Evolutionary conservation across 2,797 vertebrate genomes (phyloP), one percentile per base, ranked within the genome.

Genomic region (Chloroceryle inda): DNA sequence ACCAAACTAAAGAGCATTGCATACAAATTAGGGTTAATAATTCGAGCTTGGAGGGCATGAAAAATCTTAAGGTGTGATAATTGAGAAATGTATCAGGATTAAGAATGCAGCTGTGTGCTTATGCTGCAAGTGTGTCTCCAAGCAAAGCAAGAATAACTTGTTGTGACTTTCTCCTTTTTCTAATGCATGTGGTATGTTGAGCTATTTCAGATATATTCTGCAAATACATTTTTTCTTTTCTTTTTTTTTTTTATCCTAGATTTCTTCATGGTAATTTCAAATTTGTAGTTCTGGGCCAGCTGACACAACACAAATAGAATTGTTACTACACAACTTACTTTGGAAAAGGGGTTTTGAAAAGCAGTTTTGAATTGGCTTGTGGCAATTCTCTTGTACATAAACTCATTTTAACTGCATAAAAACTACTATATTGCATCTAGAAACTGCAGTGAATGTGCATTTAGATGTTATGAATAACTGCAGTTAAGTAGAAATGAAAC

Each of bases 391-490:
- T 96, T 94, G 95, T 95, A 97, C 86, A 89, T 96, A 97, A 97
- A 96, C 95, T 96, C 97, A 97, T 97, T 98, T 97, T 96, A 96
- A 96, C 96, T 93, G 97, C 97, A 96, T 96, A 95, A 97, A 97
- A 93, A 31, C 94, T 94, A 81, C 94, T 96, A 80, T 94, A 94
- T 94, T 97, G 97, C 97, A 97, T 95, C 95, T 89, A 96, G 95
- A 96, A 97, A 92, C 86, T 86, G 92, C 96, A 92, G 90, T 16
- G 81, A 94, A 94, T 96, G 95, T 93, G 89, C 97, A 96, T 97
- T 97, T 97, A 97, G 96, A 96, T 95, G 94, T 97, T 98, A 96
- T 96, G 96, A 97, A 96, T 97, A 98, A 98, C 94, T 97, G 98
- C 97, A 97, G 94, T 96, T 97, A 97, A 96, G 89, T 91, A 85